Evolutionary conservation across 2,797 vertebrate genomes (phyloP).

Genomic region (Myotis planiceps): DNA sequence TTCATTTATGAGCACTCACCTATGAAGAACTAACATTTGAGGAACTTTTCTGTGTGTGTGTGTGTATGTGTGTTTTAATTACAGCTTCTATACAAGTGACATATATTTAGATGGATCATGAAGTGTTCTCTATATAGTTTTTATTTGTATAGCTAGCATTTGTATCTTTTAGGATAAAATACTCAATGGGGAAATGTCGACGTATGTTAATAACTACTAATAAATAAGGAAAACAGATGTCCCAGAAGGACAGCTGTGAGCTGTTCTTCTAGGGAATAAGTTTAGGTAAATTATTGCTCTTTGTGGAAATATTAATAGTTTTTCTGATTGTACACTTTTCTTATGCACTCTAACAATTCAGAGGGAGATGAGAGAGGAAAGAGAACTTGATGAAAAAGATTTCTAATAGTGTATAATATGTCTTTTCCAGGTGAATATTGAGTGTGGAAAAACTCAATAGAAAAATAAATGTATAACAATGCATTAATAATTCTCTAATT

Average conservation of each 20-base stretch:
- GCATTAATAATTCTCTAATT: neutral
- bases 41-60: conserved; percentile 34
- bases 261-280: neutral
- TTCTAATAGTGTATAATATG: neutral
- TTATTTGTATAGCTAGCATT: conserved; percentile 36
- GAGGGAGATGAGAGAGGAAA: neutral
- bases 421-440: neutral
- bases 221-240: conserved; percentile 43
- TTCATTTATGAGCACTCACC: conserved; percentile 60
- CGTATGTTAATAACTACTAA: conserved; percentile 48
- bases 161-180: conserved; percentile 50
- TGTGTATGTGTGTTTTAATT: neutral
- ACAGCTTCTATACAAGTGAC: conserved; percentile 44
- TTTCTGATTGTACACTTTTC: neutral
- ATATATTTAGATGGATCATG: conserved; percentile 56
- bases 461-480: neutral
- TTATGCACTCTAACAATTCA: neutral
- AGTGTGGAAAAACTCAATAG: neutral
- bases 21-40: conserved; percentile 67
- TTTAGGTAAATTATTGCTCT: neutral
- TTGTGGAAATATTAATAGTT: conserved; percentile 38
- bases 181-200: conserved; percentile 14
- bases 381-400: neutral
- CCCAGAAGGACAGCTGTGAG: neutral
- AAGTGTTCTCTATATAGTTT: conserved; percentile 5